Evolutionary conservation across 2,797 vertebrate genomes (phyloP), one percentile per base, ranked within the genome.

Genomic region (Simalia tracyae): DNA sequence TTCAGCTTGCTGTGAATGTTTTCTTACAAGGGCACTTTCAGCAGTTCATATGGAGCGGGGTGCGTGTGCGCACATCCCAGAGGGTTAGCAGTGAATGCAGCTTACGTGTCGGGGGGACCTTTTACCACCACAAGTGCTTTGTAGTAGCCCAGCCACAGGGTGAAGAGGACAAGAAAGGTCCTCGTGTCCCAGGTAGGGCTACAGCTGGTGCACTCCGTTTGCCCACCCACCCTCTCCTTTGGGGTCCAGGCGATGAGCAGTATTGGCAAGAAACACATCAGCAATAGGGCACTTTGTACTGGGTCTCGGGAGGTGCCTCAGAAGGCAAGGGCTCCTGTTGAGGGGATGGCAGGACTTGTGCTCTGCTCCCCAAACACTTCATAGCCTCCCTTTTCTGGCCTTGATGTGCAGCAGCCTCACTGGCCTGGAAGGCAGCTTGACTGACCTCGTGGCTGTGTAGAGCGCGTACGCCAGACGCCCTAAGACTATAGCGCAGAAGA

Each of bases 381-480:
- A 89, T 3, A 31, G 86, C 22, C 61, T 87, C 4, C 26, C 60
- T 26, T 63, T 46, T 93, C 92, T 91, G 5, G n/a, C 26, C 11
- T 66, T 93, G 54, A 96, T 17, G 0, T 86, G 87, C 60, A 96
- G 89, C 84, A 96, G 91, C 89, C 76, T 94, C 5, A 95, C 93
- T 0, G 89, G 76, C 2, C 24, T 60, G 15, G 1, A 0, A 0
- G 50, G 10, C 5, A 2, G 24, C 10, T 59, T 72, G 46, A 10
- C 11, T 42, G 0, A 9, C 5, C 0, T 11, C 1, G 84, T 86
- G 90, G 92, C 93, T 12, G 2, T 94, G 86, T 26, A 91, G 17
- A 97, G 92, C 1, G 92, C 85, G 0, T 90, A 86, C 1, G 15
- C 0, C 1, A 95, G 91, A 61, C 72, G 63, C 0, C 24, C 84